phyloP scores from a whole-genome alignment of 2,113 vertebrate species.

The Pao palembangensis region DNA sequence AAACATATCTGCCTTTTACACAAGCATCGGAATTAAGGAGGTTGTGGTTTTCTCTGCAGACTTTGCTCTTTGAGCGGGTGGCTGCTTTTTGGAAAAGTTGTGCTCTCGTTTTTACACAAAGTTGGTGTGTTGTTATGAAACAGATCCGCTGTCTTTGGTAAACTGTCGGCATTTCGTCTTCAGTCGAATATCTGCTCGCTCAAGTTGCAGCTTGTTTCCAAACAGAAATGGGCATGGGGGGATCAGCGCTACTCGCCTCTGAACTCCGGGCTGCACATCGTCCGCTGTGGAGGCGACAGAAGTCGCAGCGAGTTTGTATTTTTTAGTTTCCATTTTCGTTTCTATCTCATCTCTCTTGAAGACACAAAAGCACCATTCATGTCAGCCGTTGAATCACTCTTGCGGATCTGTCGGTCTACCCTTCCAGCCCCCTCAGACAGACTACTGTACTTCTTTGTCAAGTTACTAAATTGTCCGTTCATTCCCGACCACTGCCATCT shows the following conservation, averaged over 20 bases:
- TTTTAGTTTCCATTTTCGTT: neutral
- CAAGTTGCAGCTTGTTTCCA: no score
- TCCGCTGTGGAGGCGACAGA: slow-evolving; percentile 29
- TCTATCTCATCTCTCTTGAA: slow-evolving; percentile 46
- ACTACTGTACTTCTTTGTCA: slow-evolving; percentile 67
- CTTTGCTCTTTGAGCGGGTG: neutral
- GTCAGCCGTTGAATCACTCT: slow-evolving; percentile 52
- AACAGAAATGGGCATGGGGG: slow-evolving; percentile 15
- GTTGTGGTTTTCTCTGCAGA: no score
- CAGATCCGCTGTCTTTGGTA: no score
- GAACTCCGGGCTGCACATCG: slow-evolving; percentile 39
- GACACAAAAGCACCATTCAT: slow-evolving; percentile 73
- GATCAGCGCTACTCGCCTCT: slow-evolving; percentile 40
- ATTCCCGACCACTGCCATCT: slow-evolving; percentile 27
- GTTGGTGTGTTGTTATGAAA: slow-evolving; percentile 29
- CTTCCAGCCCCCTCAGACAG: slow-evolving; percentile 41
- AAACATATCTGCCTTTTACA: no score
- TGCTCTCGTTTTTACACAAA: slow-evolving; percentile 16
- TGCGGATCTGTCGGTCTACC: slow-evolving; percentile 51
- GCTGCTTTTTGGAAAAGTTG: neutral
- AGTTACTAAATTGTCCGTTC: slow-evolving; percentile 56
- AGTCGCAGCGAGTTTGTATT: slow-evolving; percentile 49
- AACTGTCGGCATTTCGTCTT: no score
- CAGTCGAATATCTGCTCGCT: no score
- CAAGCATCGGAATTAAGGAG: no score